These are phyloP conservation scores for Ganaspis brasiliensis DNA, from an alignment of 2,888 invertebrate genomes.

Conservation along the genomic window DNA sequence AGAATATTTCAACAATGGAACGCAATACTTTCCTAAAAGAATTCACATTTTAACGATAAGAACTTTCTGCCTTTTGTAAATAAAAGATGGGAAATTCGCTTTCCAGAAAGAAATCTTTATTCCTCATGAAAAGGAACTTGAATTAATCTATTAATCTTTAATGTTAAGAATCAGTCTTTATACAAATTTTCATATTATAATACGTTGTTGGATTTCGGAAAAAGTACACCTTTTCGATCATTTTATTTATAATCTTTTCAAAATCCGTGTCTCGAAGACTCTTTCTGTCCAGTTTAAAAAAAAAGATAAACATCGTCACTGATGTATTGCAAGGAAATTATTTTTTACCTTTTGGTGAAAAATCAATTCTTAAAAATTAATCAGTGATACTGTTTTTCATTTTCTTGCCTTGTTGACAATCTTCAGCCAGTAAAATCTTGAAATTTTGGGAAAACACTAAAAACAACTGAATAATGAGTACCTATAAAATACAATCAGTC, in stretches of 20 bases:
- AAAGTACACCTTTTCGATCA: slow-evolving; percentile 1
- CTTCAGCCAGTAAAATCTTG: background rate
- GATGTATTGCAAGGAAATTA: no score
- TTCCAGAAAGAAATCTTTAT: slow-evolving; percentile 11
- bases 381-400: slow-evolving; percentile 2
- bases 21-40: background rate
- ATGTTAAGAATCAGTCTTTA: slow-evolving; percentile 7
- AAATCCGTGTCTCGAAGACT: background rate
- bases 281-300: background rate
- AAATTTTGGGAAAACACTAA: background rate
- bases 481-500: slow-evolving; percentile 1
- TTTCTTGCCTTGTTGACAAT: slow-evolving; percentile 14
- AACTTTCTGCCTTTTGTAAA: slow-evolving; percentile 7
- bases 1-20: background rate
- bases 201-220: slow-evolving; percentile 19
- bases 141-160: slow-evolving; percentile 19
- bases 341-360: no score
- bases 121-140: slow-evolving; percentile 9
- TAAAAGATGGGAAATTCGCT: slow-evolving; percentile 2
- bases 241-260: slow-evolving; percentile 18
- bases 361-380: background rate
- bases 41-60: slow-evolving; percentile 10
- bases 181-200: slow-evolving; percentile 27
- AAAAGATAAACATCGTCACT: background rate
- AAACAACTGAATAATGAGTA: background rate